Conservation (phyloP, 2,113 vertebrate genomes). For the Pseudopipra pipra region DNA sequence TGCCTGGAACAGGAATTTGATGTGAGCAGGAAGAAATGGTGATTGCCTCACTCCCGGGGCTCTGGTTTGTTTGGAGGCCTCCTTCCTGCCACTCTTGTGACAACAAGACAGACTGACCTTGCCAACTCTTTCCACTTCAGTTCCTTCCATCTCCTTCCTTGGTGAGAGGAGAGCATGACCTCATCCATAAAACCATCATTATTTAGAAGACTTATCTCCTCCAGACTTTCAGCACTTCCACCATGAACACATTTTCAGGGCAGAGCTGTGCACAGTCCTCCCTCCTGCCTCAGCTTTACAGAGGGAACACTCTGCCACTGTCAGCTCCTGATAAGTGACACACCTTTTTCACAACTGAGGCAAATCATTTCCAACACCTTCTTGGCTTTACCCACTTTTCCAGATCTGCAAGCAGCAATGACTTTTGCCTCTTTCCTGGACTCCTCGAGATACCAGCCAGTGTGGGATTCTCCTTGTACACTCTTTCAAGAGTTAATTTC, state of each 20-base stretch:
- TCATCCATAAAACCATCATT: not conserved
- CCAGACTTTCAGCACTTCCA: not conserved
- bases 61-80: not conserved
- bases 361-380: not conserved
- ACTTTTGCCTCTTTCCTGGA: not conserved
- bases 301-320: not conserved
- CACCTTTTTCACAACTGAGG: not conserved
- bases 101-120: not conserved
- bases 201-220: not conserved
- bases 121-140: not conserved
- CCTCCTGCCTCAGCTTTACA: not conserved
- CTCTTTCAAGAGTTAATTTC: not conserved
- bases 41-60: not conserved
- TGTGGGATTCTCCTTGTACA: not conserved
- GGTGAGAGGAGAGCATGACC: not conserved
- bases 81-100: slow-evolving; percentile 13
- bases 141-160: not conserved
- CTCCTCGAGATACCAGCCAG: not conserved
- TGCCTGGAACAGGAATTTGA: not conserved
- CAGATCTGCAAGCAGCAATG: not conserved
- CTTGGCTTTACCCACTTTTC: not conserved
- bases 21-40: slow-evolving; percentile 15
- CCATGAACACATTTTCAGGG: not conserved
- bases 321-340: not conserved
- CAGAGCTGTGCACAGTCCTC: not conserved